Base-by-base conservation (phyloP, 2,888 invertebrate genomes). In the Cheiracanthium punctorium region DNA sequence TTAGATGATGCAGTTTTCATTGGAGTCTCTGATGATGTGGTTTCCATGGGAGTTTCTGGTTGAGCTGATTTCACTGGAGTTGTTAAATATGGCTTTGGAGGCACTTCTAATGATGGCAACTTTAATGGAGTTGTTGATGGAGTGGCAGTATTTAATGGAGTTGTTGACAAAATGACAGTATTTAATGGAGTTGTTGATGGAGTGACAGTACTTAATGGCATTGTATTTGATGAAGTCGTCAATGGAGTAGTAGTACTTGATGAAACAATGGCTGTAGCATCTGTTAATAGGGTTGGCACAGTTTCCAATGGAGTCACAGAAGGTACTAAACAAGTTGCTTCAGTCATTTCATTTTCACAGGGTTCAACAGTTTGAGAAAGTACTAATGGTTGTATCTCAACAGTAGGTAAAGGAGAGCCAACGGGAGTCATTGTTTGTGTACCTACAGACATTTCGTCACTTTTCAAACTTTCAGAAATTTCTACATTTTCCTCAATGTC, bases 401-500 rank as follows among this genome's bases (percentile, higher is more conserved):
- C 20, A 17, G 82, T 71, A 12, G 86, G 82, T 1, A 69, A 84
- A 8, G 88, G 88, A 14, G 88, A 88, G 5, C 74, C 79, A 29
- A 69, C 75, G 37, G 88, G 86, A 29, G 87, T 77, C 20, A 85
- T 84, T 43, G 89, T 88, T 69, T 88, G 88, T 48, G 88, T 89
- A 14, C 87, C 89, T 24, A 89, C 89, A 24, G 88, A 87, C 75
- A 81, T 87, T 20, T 88, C 88, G 29, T 82, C 85, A 76, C n/a
- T 85, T 72, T 43, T 87, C 20, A 75, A 48, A 52, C 70, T 71
- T 29, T 75, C 84, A n/a, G 84, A 67, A 24, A 86, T 52, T 30
- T 48, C 76, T 10, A 80, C 17, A 33, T 24, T 74, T 72, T 75
- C 80, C 30, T 75, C 79, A n/a, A 85, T 64, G 17, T 89, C 88